Conservation (phyloP, 30 jellyfish, hydroid and myxozoan genomes). For the Kudoa iwatai region DNA sequence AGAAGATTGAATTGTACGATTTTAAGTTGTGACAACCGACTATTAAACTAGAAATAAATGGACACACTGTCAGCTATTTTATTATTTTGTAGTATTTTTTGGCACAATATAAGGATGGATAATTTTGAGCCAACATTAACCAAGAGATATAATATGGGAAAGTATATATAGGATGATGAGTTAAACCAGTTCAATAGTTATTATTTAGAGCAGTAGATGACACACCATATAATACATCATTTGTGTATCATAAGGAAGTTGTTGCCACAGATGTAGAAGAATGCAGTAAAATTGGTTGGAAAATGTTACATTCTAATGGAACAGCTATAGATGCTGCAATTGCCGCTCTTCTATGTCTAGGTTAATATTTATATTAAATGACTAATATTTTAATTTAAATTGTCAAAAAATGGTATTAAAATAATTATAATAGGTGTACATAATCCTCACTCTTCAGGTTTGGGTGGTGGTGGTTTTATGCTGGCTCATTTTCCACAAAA, state of each 20-base stretch:
- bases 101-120: too few relatives aligned
- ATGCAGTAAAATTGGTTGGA: slow-evolving; percentile 46
- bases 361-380: too few relatives aligned
- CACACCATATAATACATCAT: slow-evolving; percentile 9
- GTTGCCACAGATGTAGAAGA: slow-evolving; percentile 57
- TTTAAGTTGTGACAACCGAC: too few relatives aligned
- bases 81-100: too few relatives aligned
- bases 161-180: slow-evolving; percentile 2
- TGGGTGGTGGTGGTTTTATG: slow-evolving; percentile 96
- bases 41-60: too few relatives aligned
- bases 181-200: background rate
- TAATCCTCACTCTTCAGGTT: slow-evolving; percentile 57
- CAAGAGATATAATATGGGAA: slow-evolving; percentile 20
- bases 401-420: too few relatives aligned
- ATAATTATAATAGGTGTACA: slow-evolving; percentile 15
- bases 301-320: slow-evolving; percentile 13
- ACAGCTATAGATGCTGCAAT: slow-evolving; percentile 75
- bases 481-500: slow-evolving; percentile 13
- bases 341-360: slow-evolving; percentile 57
- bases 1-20: too few relatives aligned
- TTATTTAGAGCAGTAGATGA: slow-evolving; percentile 14
- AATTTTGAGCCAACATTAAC: too few relatives aligned
- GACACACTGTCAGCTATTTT: too few relatives aligned
- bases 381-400: too few relatives aligned
- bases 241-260: slow-evolving; percentile 34